phyloP scores from a whole-genome alignment of 1,140 invertebrate species.

The Euura lappo region DNA sequence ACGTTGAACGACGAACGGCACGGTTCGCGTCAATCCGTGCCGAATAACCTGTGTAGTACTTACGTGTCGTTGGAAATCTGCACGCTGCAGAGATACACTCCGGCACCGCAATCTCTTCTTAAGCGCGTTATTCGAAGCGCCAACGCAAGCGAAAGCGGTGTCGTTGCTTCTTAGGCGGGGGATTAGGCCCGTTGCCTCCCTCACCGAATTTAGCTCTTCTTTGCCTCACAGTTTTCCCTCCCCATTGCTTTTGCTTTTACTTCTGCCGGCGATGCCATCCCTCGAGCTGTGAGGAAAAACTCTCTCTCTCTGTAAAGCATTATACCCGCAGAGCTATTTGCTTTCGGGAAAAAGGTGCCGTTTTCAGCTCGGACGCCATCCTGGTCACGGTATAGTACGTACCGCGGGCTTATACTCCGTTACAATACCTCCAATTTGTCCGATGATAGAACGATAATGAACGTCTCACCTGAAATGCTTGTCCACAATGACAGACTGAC shows the following conservation, averaged over 20 bases:
- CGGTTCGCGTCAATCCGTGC: too few relatives aligned
- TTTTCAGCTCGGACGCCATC: not conserved
- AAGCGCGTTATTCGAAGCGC: conserved; percentile 60
- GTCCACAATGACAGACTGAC: too few relatives aligned
- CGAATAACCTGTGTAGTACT: too few relatives aligned
- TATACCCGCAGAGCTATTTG: not conserved
- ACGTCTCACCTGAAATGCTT: too few relatives aligned
- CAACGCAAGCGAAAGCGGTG: conserved; percentile 27
- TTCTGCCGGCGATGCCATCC: not conserved
- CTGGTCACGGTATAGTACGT: not conserved
- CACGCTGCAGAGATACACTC: not conserved
- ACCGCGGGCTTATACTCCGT: conserved; percentile 6
- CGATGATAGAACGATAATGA: conserved; percentile 10
- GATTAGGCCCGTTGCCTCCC: conserved; percentile 38
- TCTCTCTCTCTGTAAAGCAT: not conserved
- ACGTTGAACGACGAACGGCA: too few relatives aligned
- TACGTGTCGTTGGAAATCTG: not conserved
- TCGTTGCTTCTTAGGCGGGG: conserved; percentile 46
- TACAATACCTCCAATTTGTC: conserved; percentile 33
- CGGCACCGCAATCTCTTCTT: conserved; percentile 20
- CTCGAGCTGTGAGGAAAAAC: not conserved
- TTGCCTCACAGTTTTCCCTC: conserved; percentile 7
- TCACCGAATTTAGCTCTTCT: conserved; percentile 23
- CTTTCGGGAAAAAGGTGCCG: not conserved
- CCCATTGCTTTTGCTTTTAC: not conserved